Base-by-base conservation (phyloP, 2,797 vertebrate species). In the Acanthiza pusilla region DNA sequence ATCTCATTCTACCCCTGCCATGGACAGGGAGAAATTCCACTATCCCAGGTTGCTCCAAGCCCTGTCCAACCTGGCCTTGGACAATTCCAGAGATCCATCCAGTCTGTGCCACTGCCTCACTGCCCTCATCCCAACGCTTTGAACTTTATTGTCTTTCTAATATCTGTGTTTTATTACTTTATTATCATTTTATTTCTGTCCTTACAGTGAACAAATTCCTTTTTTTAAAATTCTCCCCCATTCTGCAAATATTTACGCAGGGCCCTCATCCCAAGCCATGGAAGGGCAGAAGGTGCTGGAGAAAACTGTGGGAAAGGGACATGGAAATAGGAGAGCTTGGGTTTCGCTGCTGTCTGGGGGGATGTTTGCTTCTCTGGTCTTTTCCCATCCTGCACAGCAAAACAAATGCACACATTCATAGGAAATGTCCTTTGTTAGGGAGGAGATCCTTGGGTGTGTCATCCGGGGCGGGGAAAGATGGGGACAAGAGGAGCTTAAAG, bases 301-400 rank as follows among this genome's bases (percentile, higher is more conserved):
- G 48, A 66, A 88, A 82, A 27, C 66, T 88, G 82, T 93, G 86
- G 93, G 91, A 96, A 96, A 93, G 72, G 19, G 53, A 83, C n/a
- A 29, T 65, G 62, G 47, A 74, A 93, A 63, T 13, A 65, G 65
- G 20, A 96, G 30, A 94, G 12, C 4, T 43, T 15, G 23, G 75
- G 32, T 84, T 95, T 77, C 8, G 16, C 66, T 79, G 62, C 74
- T 96, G 75, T 63, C 75, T 93, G 51, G 42, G 27, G 61, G 3
- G 21, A 58, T 40, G 95, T 88, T 75, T 88, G 54, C 80, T 94
- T 75, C 71, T 76, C 60, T 51, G 79, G 82, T 47, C 54, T 95
- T 96, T 97, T 82, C 79, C 85, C 54, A 93, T 55, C 68, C 65
- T 43, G 62, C 50, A 20, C n/a, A 76, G 55, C 58, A 85, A 92